Evolutionary conservation across 2,113 vertebrate species (phyloP).

Genomic region (Astur gentilis): DNA sequence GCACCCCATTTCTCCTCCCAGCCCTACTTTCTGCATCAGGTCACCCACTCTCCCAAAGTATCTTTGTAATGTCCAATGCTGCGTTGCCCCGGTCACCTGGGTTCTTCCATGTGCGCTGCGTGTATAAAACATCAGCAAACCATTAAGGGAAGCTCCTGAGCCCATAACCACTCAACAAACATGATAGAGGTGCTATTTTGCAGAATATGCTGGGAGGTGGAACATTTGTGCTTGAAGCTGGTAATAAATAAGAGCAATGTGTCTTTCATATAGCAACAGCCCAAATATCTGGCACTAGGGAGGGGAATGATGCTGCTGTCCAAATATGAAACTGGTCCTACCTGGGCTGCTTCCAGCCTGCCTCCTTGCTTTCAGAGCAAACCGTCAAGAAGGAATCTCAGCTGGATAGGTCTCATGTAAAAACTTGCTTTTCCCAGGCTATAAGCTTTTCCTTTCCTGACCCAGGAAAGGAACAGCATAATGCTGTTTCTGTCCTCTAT

Average conservation of each 20-base stretch:
- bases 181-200: background rate
- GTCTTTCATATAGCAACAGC: background rate
- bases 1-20: background rate
- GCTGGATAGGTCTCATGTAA: background rate
- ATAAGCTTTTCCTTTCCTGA: background rate
- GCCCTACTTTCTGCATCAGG: background rate
- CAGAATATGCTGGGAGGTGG: background rate
- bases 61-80: background rate
- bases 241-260: background rate
- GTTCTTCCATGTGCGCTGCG: background rate
- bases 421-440: background rate
- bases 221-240: background rate
- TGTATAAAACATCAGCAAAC: background rate
- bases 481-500: background rate
- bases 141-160: background rate
- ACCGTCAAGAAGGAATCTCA: background rate
- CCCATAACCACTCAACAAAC: background rate
- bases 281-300: background rate
- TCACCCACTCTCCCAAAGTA: background rate
- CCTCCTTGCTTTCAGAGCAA: background rate
- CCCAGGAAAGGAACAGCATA: background rate
- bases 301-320: background rate
- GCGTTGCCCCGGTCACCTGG: accelerated
- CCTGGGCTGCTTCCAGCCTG: background rate
- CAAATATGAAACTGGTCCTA: background rate